Evolutionary conservation across 2,113 vertebrate genomes (phyloP), one percentile per base, ranked within the genome.

Genomic region (Lycaon pictus): DNA sequence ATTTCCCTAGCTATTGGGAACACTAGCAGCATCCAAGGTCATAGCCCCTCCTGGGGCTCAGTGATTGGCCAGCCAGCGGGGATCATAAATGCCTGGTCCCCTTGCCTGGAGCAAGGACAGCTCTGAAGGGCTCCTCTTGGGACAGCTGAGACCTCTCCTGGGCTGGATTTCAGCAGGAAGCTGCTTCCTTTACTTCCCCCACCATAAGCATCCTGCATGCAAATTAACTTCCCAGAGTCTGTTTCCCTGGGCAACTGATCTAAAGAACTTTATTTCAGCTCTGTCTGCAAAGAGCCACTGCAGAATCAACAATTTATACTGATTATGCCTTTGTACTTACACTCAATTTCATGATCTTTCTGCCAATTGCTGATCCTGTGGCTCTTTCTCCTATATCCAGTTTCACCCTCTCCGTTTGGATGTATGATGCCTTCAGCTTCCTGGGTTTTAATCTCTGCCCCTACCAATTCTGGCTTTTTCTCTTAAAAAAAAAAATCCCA

Each of bases 361-460:
- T 91, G 81, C 79, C 62, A 89, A 11, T 37, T 83, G 86, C 62
- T 69, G 55, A 86, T 82, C 48, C 8, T 72, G 60, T 76, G 13
- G 19, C 55, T 72, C 55, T 85, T 23, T 51, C 17, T 67, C 51
- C 13, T 29, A 11, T 69, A 88, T 74, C 48, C 29, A 80, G 10
- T 92, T 83, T 96, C 15, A 76, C 1, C 63, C 32, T 79, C 25
- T 37, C 35, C 20, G 25, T 58, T 93, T 32, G 27, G 51, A 79
- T 0, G n/a, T 43, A 16, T 27, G n/a, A 88, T 63, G 15, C 48
- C 80, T 92, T 93, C 25, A 84, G n/a, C 62, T 86, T 94, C 56
- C 56, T 63, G 12, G 51, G n/a, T 89, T 96, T 98, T 90, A 83
- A 62, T 56, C 16, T 96, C 29, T 76, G 37, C 22, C 72, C 27